Base-by-base conservation (phyloP, 2,113 vertebrate species). In the Carettochelys insculpta region DNA sequence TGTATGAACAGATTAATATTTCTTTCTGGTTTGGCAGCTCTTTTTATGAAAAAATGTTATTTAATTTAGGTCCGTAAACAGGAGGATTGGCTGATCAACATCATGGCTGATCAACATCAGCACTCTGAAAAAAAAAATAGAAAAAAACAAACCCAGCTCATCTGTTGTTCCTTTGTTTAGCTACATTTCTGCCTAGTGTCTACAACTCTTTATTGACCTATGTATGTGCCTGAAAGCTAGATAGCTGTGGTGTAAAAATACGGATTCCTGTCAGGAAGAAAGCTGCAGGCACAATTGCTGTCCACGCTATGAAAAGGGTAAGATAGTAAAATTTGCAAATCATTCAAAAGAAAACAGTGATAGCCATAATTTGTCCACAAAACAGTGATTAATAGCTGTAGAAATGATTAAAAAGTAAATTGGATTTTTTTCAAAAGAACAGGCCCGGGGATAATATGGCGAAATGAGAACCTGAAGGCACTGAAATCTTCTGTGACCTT, bases 71-170 rank as follows among this genome's bases (percentile, higher is more conserved):
- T 25, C 41, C 0, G 0, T 45, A 88, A 90, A 78, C 78, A 1
- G 51, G 2, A 11, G 13, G 1, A 0, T 48, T 16, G 45, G 6
- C 4, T 80, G 48, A 82, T 88, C n/a, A n/a, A n/a, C n/a, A n/a
- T n/a, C n/a, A n/a, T 48, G 22, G 17, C 2, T 13, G 54, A 53
- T 45, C 47, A 11, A 27, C 43, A 17, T 11, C 38, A 84, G 16
- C 29, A 86, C 16, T 20, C 41, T 13, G 52, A 53, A 54, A 9
- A 8, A 34, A 80, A 2, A 8, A 45, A 3, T n/a, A n/a, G n/a
- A n/a, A n/a, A n/a, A n/a, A n/a, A n/a, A n/a, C n/a, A n/a, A n/a
- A n/a, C n/a, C n/a, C n/a, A 77, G 13, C 13, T 2, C 11, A 34
- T 11, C 3, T 22, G 34, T 88, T 87, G 90, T 17, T 17, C 2